These are phyloP conservation scores for Falco cherrug DNA, from an alignment of 2,797 vertebrate species.

Conservation along the genomic window DNA sequence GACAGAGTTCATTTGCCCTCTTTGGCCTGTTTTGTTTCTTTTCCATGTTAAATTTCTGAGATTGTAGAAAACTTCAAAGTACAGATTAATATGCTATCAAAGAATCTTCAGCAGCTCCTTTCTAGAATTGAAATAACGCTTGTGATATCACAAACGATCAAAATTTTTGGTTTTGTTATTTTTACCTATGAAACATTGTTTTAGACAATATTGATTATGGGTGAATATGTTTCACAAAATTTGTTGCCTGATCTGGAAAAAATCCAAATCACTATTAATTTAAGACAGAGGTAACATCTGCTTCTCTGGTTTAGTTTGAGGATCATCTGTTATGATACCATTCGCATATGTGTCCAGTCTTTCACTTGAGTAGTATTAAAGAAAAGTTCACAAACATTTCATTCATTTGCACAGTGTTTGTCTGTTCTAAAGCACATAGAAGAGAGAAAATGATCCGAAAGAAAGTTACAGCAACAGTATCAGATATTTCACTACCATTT, in stretches of 20 bases:
- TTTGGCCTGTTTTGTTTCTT: background rate
- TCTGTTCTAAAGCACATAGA: background rate
- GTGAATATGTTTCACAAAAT: background rate
- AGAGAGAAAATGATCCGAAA: background rate
- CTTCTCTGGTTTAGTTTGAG: background rate
- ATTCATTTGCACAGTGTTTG: background rate
- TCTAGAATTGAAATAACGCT: background rate
- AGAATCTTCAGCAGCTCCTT: background rate
- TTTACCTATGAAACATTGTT: background rate
- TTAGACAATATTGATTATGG: background rate
- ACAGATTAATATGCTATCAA: background rate
- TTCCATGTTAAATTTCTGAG: background rate
- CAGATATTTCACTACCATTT: background rate
- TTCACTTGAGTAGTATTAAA: background rate
- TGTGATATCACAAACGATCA: background rate
- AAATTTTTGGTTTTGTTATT: background rate
- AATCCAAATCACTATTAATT: fast-evolving
- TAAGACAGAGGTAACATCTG: background rate
- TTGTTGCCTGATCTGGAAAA: background rate
- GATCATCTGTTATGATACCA: background rate
- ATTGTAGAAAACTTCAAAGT: background rate
- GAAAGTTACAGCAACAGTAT: background rate
- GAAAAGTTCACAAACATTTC: background rate
- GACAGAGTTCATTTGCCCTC: background rate
- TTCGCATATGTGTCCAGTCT: background rate